A percentile compares a stretch with the other conserved stretches of the same genome.
Conservation (phyloP, 2,113 vertebrate species). For the Mugil cephalus region DNA sequence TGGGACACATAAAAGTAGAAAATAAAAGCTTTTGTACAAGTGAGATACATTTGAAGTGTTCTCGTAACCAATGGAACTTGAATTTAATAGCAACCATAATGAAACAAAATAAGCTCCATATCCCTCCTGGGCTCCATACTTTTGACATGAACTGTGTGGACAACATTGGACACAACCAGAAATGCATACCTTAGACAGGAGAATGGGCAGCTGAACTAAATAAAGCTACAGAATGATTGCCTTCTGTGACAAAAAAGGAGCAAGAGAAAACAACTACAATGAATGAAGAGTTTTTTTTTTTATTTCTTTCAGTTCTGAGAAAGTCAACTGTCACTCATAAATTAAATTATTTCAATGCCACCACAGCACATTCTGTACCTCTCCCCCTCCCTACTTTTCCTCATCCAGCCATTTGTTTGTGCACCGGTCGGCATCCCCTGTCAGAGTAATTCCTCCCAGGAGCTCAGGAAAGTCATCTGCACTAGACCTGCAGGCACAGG, state of each 20-base stretch:
- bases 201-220: background rate
- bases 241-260: background rate
- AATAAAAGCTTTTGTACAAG: too few species aligned
- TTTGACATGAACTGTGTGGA: too few species aligned
- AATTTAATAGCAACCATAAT: too few species aligned
- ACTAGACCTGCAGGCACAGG: conserved; percentile 51
- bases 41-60: too few species aligned
- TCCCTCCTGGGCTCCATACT: too few species aligned
- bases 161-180: too few species aligned
- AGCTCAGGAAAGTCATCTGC: conserved; percentile 65
- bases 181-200: background rate
- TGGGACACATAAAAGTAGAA: too few species aligned
- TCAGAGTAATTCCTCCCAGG: conserved; percentile 63
- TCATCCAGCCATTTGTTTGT: conserved; percentile 39
- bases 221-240: background rate
- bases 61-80: too few species aligned
- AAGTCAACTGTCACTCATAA: conserved; percentile 22
- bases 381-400: conserved; percentile 15
- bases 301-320: background rate
- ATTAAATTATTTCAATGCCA: conserved; percentile 5
- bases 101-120: too few species aligned
- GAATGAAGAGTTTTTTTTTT: background rate
- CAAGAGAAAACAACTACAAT: background rate
- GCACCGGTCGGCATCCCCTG: conserved; percentile 56
- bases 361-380: too few species aligned